Evolutionary conservation across 2,797 vertebrate species (phyloP).

Genomic region (Rhyacichthys aspro): DNA sequence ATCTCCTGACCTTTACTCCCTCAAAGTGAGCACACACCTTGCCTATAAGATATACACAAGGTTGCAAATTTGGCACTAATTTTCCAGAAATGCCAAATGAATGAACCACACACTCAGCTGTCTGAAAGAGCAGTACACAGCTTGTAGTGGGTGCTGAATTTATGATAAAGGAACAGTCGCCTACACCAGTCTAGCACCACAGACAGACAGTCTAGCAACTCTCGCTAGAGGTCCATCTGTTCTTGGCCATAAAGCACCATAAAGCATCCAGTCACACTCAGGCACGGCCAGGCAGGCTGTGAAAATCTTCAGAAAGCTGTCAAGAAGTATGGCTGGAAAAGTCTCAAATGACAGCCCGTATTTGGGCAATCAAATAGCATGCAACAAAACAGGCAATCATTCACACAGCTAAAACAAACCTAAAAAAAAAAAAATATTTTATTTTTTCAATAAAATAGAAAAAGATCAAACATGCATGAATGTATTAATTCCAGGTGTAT

Average conservation of each 20-base stretch:
- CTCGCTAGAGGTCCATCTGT: conserved; percentile 71
- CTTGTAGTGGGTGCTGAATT: conserved; percentile 60
- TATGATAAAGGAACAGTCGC: conserved; percentile 67
- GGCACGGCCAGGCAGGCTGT: conserved; percentile 53
- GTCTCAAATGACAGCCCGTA: conserved; percentile 49
- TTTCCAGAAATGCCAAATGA: conserved; percentile 38
- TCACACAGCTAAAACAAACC: conserved; percentile 6
- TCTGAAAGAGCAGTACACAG: conserved; percentile 43
- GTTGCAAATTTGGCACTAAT: conserved; percentile 43
- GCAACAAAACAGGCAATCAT: conserved; percentile 35
- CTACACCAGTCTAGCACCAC: conserved; percentile 78
- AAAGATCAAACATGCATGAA: conserved; percentile 31
- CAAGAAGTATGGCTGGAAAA: conserved; percentile 65
- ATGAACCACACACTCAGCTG: conserved; percentile 19
- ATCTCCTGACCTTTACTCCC: conserved; percentile 52
- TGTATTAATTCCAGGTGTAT: conserved; percentile 34
- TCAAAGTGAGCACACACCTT: conserved; percentile 29
- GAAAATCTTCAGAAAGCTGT: conserved; percentile 61
- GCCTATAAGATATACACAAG: conserved; percentile 18
- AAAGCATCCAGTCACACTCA: conserved; percentile 58
- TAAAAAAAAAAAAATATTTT: background rate
- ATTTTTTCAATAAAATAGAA: conserved; percentile 24
- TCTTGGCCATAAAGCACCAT: conserved; percentile 73
- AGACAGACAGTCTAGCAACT: conserved; percentile 66
- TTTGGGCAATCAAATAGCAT: conserved; percentile 41